Evolutionary conservation across 1,140 invertebrate genomes (phyloP).

Genomic region (Aphidius ervi): DNA sequence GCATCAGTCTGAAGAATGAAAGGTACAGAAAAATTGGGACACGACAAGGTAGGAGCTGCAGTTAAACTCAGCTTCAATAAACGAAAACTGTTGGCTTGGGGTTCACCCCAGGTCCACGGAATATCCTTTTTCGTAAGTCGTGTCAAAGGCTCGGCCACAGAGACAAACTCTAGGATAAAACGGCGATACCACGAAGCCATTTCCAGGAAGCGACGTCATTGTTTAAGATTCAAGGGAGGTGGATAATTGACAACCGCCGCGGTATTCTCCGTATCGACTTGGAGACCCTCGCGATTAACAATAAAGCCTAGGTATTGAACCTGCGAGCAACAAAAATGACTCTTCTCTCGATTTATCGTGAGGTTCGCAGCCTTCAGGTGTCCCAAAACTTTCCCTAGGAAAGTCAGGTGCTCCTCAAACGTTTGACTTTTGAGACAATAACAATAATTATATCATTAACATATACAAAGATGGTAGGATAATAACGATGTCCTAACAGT

Average conservation of each 20-base stretch:
- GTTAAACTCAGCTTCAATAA: slow-evolving; percentile 1
- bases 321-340: slow-evolving; percentile 16
- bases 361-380: slow-evolving; percentile 19
- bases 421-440: no score
- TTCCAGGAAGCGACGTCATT: slow-evolving; percentile 47
- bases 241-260: slow-evolving; percentile 31
- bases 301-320: slow-evolving; percentile 32
- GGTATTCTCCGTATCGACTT: slow-evolving; percentile 36
- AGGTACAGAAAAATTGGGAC: slow-evolving; percentile 11
- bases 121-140: slow-evolving; percentile 36
- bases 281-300: slow-evolving; percentile 34
- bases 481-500: not conserved
- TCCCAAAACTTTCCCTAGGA: slow-evolving; percentile 22
- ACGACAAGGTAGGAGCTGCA: not conserved
- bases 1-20: slow-evolving; percentile 13
- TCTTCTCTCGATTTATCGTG: slow-evolving; percentile 26
- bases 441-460: slow-evolving; percentile 6
- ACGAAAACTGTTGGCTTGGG: slow-evolving; percentile 22
- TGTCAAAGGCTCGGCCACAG: slow-evolving; percentile 30
- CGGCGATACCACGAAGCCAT: slow-evolving; percentile 42
- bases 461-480: slow-evolving; percentile 1
- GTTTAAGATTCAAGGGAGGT: slow-evolving; percentile 34
- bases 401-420: slow-evolving; percentile 24
- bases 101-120: slow-evolving; percentile 29
- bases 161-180: slow-evolving; percentile 39